Evolutionary conservation across 2,888 invertebrate species (phyloP).

Genomic region (Aphelenchoides bicaudatus): DNA sequence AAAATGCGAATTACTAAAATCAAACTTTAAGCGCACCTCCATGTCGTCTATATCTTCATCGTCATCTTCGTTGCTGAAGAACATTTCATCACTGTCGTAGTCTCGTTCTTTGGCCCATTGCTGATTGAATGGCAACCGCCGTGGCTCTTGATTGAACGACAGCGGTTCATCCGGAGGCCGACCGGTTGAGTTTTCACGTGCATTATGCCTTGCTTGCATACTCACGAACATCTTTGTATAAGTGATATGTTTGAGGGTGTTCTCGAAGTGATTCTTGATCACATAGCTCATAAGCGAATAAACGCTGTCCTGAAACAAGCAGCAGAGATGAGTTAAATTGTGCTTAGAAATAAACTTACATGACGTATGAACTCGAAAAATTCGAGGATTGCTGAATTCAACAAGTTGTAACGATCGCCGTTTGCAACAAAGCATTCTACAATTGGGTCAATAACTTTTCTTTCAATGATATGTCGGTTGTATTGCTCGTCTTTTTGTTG

Average conservation of each 20-base stretch:
- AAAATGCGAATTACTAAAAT: not conserved
- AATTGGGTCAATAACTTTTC: slow-evolving; percentile 88
- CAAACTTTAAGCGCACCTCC: not conserved
- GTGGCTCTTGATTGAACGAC: not conserved
- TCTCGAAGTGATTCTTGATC: slow-evolving; percentile 88
- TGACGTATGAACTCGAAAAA: slow-evolving; percentile 88
- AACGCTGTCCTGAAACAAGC: slow-evolving; percentile 63
- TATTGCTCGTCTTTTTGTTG: slow-evolving; percentile 98
- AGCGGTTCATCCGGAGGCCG: slow-evolving; percentile 7
- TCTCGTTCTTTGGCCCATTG: slow-evolving; percentile 40
- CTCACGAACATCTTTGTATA: slow-evolving; percentile 90
- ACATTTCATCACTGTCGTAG: slow-evolving; percentile 51
- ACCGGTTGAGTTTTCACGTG: slow-evolving; percentile 34
- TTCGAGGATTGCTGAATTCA: slow-evolving; percentile 97
- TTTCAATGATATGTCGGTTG: slow-evolving; percentile 88
- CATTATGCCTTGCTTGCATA: slow-evolving; percentile 34
- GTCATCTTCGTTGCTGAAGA: slow-evolving; percentile 55
- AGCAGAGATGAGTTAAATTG: slow-evolving; percentile 6
- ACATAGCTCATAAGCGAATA: slow-evolving; percentile 72
- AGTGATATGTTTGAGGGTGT: slow-evolving; percentile 83
- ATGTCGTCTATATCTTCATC: slow-evolving; percentile 30
- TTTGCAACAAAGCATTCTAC: slow-evolving; percentile 92
- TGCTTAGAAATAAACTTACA: slow-evolving; percentile 29
- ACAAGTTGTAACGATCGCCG: slow-evolving; percentile 93
- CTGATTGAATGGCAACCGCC: slow-evolving; percentile 15